Conservation (phyloP, 2,888 invertebrate genomes). For the Griposia aprilina region DNA sequence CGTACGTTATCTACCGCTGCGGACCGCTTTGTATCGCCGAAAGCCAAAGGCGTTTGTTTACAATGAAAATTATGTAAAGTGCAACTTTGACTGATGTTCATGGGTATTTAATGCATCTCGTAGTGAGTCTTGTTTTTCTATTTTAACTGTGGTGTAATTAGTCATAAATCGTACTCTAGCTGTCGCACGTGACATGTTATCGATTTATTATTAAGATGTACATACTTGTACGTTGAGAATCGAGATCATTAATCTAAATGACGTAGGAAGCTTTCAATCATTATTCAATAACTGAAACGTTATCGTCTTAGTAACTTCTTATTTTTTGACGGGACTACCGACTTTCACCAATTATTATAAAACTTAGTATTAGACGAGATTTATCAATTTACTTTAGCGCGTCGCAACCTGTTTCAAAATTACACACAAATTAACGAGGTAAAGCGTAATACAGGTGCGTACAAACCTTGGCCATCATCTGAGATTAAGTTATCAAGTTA, state of each 20-base stretch:
- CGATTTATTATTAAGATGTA: slow-evolving; percentile 55
- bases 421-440: slow-evolving; percentile 25
- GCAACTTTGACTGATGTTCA: slow-evolving; percentile 65
- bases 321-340: too few species aligned
- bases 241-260: slow-evolving; percentile 55
- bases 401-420: slow-evolving; percentile 21
- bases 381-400: neutral
- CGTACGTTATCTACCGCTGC: slow-evolving; percentile 67
- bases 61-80: slow-evolving; percentile 65
- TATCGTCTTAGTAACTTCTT: neutral
- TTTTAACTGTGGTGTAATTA: slow-evolving; percentile 41
- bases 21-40: slow-evolving; percentile 70
- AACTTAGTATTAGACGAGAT: neutral
- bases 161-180: slow-evolving; percentile 52
- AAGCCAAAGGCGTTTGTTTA: slow-evolving; percentile 70
- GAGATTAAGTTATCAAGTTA: slow-evolving; percentile 82
- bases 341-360: neutral
- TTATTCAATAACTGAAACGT: slow-evolving; percentile 28
- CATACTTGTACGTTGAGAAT: slow-evolving; percentile 21
- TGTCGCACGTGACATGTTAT: slow-evolving; percentile 46
- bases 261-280: slow-evolving; percentile 56
- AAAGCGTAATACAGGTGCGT: slow-evolving; percentile 63
- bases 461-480: slow-evolving; percentile 67
- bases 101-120: slow-evolving; percentile 60
- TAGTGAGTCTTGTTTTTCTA: slow-evolving; percentile 35